A percentile compares a stretch with the other conserved stretches of the same genome.
Evolutionary conservation across 2,888 invertebrate species (phyloP).

Genomic region (Drosophila atripex): DNA sequence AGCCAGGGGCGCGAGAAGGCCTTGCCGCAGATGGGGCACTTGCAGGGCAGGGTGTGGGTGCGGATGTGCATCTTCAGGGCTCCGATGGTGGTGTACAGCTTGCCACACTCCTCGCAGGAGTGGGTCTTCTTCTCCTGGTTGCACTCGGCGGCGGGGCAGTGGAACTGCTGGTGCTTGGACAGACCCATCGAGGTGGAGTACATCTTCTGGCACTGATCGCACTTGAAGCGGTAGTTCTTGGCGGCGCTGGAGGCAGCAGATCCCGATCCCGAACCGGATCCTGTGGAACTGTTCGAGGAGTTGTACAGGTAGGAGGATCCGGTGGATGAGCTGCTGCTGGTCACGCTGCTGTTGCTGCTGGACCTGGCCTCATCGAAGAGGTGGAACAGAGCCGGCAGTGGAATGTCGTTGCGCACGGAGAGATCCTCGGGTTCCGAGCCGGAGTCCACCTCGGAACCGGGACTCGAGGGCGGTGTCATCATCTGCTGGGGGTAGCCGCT

Average conservation of each 20-base stretch:
- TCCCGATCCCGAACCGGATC: conserved; percentile 7
- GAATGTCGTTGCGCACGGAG: conserved; percentile 81
- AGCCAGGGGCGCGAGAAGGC: conserved; percentile 83
- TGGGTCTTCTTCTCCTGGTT: conserved; percentile 92
- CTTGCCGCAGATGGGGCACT: conserved; percentile 83
- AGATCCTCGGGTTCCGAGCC: conserved; percentile 83
- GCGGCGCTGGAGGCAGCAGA: conserved; percentile 15
- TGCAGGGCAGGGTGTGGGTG: conserved; percentile 83
- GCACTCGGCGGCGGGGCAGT: conserved; percentile 93
- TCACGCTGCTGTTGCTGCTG: conserved; percentile 41
- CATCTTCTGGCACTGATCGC: conserved; percentile 95
- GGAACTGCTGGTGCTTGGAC: conserved; percentile 97
- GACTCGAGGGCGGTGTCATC: conserved; percentile 82
- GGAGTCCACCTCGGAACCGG: conserved; percentile 68
- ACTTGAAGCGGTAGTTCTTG: conserved; percentile 89
- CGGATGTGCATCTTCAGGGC: conserved; percentile 84
- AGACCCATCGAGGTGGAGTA: conserved; percentile 98
- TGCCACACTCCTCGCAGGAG: conserved; percentile 82
- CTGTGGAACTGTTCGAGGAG: conserved; percentile 3
- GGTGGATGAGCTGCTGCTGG: conserved; percentile 32
- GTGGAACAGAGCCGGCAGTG: conserved; percentile 81
- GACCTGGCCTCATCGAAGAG: conserved; percentile 73
- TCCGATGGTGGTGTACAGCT: conserved; percentile 82
- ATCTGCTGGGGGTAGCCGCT: conserved; percentile 66
- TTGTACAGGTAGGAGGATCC: conserved; percentile 37